Conservation (phyloP, 2,797 vertebrate genomes). For the Parauchenoglanis punctatus region DNA sequence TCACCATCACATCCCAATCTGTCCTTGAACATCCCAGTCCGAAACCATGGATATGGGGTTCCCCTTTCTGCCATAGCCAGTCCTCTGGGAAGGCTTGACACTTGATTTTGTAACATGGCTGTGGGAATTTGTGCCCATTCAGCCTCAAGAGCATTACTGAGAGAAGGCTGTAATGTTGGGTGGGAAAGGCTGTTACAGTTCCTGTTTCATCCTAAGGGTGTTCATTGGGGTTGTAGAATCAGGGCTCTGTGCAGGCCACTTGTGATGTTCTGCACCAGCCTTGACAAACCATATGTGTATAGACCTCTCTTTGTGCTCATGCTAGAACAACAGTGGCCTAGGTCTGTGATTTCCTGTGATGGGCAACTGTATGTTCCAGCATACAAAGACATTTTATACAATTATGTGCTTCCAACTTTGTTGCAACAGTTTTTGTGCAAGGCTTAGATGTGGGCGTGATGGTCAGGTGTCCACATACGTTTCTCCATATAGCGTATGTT, state of each 20-base stretch:
- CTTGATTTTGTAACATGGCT: background rate
- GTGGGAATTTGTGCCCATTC: background rate
- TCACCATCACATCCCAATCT: background rate
- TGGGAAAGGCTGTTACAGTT: background rate
- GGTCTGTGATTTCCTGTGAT: background rate
- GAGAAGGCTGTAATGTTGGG: background rate
- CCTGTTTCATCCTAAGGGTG: background rate
- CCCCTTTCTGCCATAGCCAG: background rate
- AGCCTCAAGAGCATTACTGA: background rate
- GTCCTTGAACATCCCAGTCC: background rate
- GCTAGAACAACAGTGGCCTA: background rate
- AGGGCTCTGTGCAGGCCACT: background rate
- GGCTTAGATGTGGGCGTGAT: background rate
- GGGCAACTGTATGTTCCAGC: background rate
- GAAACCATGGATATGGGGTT: background rate
- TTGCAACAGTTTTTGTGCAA: background rate
- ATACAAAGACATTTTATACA: background rate
- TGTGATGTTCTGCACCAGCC: background rate
- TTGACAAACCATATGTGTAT: background rate
- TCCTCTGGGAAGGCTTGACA: no score
- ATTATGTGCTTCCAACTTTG: background rate
- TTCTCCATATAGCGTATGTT: background rate
- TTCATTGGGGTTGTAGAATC: background rate
- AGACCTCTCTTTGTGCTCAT: background rate
- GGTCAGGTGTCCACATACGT: background rate